A percentile compares a stretch with the other conserved stretches of the same genome.
phyloP scores from a whole-genome alignment of 2,113 vertebrate species.

The Zosterops borbonicus region DNA sequence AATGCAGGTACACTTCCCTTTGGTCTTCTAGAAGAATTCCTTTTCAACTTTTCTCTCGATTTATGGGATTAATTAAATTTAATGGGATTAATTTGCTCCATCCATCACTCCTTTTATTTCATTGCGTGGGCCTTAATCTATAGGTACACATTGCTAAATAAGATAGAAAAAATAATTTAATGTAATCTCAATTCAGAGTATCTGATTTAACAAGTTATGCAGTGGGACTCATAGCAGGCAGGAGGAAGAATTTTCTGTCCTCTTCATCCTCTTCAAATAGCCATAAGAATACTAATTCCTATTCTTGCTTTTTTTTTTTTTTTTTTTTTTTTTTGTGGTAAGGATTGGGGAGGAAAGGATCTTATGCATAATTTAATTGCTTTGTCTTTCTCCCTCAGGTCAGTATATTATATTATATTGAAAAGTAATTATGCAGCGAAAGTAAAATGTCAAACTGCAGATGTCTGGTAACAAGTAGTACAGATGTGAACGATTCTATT shows the following conservation, averaged over 20 bases:
- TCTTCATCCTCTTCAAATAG: conserved; percentile 19
- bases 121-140: not conserved
- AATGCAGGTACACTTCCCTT: not conserved
- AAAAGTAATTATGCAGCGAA: conserved; percentile 76
- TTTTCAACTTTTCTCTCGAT: not conserved
- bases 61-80: conserved; percentile 41
- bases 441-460: conserved; percentile 74
- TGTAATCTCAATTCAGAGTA: not conserved
- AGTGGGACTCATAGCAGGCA: not conserved
- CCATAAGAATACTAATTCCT: not conserved
- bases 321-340: not conserved
- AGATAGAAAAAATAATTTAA: not conserved
- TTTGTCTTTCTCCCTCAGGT: conserved; percentile 74
- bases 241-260: conserved; percentile 10
- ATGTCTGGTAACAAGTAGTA: conserved; percentile 66
- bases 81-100: conserved; percentile 30
- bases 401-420: conserved; percentile 77
- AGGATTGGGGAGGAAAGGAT: not conserved
- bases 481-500: conserved; percentile 66
- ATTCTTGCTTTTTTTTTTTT: not conserved
- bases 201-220: not conserved
- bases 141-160: not conserved
- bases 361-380: conserved; percentile 70
- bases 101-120: conserved; percentile 1
- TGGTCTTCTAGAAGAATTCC: not conserved